These are phyloP conservation scores for Diplolepis rosae DNA, from an alignment of 2,888 invertebrate genomes.

Conservation along the genomic window DNA sequence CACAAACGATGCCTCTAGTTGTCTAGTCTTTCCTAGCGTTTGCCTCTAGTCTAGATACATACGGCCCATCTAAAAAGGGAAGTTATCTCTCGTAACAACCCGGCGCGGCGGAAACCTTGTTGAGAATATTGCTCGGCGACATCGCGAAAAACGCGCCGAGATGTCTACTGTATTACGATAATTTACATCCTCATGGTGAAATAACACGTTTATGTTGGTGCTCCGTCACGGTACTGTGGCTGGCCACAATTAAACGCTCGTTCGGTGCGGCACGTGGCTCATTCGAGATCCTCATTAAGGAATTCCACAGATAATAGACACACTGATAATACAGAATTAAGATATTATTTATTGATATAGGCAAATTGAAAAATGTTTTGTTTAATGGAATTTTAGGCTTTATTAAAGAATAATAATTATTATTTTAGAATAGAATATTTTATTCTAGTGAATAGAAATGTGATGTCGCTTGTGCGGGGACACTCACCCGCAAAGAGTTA, in stretches of 20 bases:
- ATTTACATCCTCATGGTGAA: conserved; percentile 14
- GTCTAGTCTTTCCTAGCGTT: no score
- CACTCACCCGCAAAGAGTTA: no score
- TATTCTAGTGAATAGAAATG: no score
- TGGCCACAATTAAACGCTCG: neutral
- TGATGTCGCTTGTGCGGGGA: no score
- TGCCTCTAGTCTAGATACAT: neutral
- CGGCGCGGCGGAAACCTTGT: neutral
- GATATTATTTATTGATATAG: no score
- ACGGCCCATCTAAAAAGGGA: neutral
- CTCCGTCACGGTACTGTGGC: conserved; percentile 10
- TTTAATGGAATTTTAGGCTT: no score
- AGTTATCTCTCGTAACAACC: conserved; percentile 9
- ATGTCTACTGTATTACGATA: neutral
- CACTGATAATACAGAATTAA: no score
- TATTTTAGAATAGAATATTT: no score
- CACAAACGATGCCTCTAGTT: neutral
- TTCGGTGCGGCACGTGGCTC: neutral
- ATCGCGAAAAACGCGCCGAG: conserved; percentile 16
- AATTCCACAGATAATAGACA: no score
- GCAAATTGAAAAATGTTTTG: no score
- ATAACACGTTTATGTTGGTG: conserved; percentile 3
- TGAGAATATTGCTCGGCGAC: conserved; percentile 15
- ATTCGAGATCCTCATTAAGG: neutral
- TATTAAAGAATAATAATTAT: no score